A percentile compares a stretch with the other conserved stretches of the same genome.
Conservation (phyloP, 23 tunicate genomes). For the Pegea sp. region DNA sequence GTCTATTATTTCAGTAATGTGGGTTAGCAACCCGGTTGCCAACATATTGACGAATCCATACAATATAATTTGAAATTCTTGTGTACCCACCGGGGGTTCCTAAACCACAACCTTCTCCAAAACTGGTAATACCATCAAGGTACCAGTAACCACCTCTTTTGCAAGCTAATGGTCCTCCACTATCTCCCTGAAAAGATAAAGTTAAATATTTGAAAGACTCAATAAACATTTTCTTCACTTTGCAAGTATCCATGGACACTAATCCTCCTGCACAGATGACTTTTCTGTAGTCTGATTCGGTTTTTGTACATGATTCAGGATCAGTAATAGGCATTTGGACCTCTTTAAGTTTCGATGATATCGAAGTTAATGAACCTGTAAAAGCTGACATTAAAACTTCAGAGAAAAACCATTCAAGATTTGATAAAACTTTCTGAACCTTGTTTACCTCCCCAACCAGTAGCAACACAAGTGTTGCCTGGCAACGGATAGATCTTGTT, state of each 20-base stretch:
- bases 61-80: conserved; percentile 40
- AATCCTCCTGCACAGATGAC: conserved; percentile 79
- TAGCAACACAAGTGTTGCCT: conserved; percentile 20
- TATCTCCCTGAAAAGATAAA: conserved; percentile 55
- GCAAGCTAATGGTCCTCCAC: conserved; percentile 83
- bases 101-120: conserved; percentile 61
- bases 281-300: conserved; percentile 25
- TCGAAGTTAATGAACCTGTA: too few species aligned
- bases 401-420: too few species aligned
- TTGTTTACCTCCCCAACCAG: conserved; percentile 69
- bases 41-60: conserved; percentile 37
- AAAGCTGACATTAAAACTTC: too few species aligned
- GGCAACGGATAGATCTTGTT: conserved; percentile 10
- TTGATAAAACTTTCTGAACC: too few species aligned
- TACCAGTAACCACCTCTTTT: conserved; percentile 13
- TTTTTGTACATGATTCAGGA: conserved; percentile 7
- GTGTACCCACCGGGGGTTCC: conserved; percentile 88
- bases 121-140: conserved; percentile 64
- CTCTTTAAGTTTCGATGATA: conserved; percentile 7
- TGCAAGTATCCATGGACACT: conserved; percentile 40
- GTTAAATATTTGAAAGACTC: background rate
- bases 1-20: too few species aligned
- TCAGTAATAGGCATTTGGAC: conserved; percentile 21
- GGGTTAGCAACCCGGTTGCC: conserved; percentile 26
- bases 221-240: conserved; percentile 6